Evolutionary conservation across 2,888 invertebrate genomes (phyloP).

Genomic region (Noctua janthe): DNA sequence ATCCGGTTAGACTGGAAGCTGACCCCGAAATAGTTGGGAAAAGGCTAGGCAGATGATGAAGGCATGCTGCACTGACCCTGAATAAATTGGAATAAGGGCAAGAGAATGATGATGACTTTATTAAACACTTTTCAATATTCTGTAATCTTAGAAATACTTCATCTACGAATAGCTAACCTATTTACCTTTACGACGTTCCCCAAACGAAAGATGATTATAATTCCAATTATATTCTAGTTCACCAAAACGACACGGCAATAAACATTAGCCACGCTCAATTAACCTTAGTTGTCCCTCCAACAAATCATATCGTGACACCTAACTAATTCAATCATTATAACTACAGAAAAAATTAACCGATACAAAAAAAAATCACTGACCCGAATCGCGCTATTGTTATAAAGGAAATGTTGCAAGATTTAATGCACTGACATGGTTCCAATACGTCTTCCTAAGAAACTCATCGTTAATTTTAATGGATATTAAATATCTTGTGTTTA

Average conservation of each 20-base stretch:
- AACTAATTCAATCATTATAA: constrained; percentile 40
- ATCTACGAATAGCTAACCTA: not conserved
- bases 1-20: no score
- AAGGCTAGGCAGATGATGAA: no score
- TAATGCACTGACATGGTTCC: constrained; percentile 67
- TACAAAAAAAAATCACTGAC: constrained; percentile 60
- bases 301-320: constrained; percentile 22
- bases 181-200: not conserved
- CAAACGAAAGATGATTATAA: not conserved
- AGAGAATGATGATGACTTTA: no score
- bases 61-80: no score
- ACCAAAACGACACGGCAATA: constrained; percentile 17
- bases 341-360: not conserved
- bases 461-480: constrained; percentile 63
- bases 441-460: constrained; percentile 52
- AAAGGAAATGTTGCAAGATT: constrained; percentile 72
- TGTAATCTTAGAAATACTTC: not conserved
- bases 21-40: no score
- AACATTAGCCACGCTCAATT: constrained; percentile 40
- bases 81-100: no score
- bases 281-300: constrained; percentile 13
- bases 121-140: no score
- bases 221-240: constrained; percentile 18
- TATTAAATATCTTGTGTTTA: constrained; percentile 57
- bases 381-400: constrained; percentile 67